phyloP scores from a whole-genome alignment of 2,113 vertebrate genomes.

The Platichthys flesus region DNA sequence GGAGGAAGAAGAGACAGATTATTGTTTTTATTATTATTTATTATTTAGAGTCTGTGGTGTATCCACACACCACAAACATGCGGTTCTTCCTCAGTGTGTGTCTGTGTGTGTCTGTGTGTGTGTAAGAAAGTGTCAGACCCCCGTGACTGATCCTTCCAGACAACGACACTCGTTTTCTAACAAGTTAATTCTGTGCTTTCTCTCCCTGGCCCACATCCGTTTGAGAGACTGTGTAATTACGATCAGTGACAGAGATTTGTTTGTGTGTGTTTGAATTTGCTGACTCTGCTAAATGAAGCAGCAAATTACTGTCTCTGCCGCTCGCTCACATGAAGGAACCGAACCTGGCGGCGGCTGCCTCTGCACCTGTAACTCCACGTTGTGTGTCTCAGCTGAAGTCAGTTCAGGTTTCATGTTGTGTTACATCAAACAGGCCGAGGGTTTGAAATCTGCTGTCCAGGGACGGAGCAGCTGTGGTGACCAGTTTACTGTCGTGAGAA shows the following conservation, averaged over 20 bases:
- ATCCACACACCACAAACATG: too few species aligned
- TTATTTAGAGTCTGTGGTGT: too few species aligned
- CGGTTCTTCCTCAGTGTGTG: neutral
- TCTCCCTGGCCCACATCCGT: conserved; percentile 41
- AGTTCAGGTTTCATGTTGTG: neutral
- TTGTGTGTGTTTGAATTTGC: conserved; percentile 40
- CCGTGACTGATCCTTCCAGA: conserved; percentile 33
- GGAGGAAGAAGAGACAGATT: too few species aligned
- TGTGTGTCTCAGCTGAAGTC: neutral
- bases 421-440: neutral
- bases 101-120: neutral
- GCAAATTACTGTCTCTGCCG: conserved; percentile 33
- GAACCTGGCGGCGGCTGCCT: neutral
- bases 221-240: conserved; percentile 44
- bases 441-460: neutral
- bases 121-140: too few species aligned
- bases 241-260: conserved; percentile 29
- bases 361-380: neutral
- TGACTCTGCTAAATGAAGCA: conserved; percentile 50
- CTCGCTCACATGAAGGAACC: neutral
- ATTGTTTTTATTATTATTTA: too few species aligned
- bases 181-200: conserved; percentile 27
- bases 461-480: neutral
- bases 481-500: too few species aligned
- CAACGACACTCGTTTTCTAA: conserved; percentile 13